A percentile compares a stretch with the other conserved stretches of the same genome.
Conservation (phyloP, 2,113 vertebrate genomes). For the Gobiocypris rarus region DNA sequence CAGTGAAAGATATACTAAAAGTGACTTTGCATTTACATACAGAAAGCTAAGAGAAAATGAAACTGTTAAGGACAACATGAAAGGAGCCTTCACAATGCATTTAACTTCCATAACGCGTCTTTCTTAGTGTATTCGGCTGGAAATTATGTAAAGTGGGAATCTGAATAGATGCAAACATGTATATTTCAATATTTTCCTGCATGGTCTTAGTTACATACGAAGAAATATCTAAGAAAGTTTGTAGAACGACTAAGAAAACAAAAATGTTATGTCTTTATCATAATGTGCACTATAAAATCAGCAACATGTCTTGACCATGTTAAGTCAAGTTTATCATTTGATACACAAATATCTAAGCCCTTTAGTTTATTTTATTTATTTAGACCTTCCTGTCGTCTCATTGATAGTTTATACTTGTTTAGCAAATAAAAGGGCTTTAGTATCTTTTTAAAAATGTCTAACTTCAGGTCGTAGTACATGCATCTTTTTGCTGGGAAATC, state of each 20-base stretch:
- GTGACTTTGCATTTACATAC: conserved; percentile 29
- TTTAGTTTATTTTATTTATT: too few relatives aligned
- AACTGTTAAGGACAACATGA: background rate
- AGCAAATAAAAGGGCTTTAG: background rate
- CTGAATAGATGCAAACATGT: background rate
- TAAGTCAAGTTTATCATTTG: too few relatives aligned
- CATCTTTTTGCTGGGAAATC: too few relatives aligned
- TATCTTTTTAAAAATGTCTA: too few relatives aligned
- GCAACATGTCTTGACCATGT: background rate
- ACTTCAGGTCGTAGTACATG: too few relatives aligned
- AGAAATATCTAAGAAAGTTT: background rate
- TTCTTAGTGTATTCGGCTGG: background rate
- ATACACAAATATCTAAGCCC: background rate
- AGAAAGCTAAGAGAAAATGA: conserved; percentile 13
- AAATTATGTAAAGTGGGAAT: background rate
- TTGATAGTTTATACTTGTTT: background rate
- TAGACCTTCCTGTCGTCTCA: background rate
- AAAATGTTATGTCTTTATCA: too few relatives aligned
- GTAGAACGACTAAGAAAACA: background rate
- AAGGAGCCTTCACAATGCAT: background rate
- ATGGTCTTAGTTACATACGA: too few relatives aligned
- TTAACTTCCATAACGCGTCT: background rate
- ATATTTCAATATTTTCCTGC: background rate
- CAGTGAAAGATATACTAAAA: conserved; percentile 9
- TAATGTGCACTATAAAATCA: background rate